phyloP scores from a whole-genome alignment of 1,140 invertebrate genomes.

The Octopus sinensis region DNA sequence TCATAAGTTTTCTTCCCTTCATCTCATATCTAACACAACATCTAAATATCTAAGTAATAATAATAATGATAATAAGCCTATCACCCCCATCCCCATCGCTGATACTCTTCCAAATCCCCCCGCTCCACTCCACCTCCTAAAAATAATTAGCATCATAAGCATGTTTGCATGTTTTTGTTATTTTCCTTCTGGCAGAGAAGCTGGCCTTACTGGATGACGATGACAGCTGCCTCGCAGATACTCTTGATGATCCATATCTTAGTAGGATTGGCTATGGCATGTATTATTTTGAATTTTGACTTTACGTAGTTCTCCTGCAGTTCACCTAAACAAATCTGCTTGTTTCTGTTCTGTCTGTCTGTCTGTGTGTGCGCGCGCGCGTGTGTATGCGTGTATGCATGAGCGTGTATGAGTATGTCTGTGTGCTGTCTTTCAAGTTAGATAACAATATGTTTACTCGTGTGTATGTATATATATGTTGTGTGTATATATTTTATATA shows the following conservation, averaged over 20 bases:
- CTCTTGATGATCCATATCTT: constrained; percentile 40
- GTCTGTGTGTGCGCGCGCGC: too few species aligned
- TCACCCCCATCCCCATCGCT: too few species aligned
- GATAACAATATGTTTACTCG: neutral
- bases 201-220: constrained; percentile 33
- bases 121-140: too few species aligned
- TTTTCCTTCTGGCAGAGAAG: constrained; percentile 26
- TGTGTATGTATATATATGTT: neutral
- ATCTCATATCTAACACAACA: too few species aligned
- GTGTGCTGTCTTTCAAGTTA: too few species aligned
- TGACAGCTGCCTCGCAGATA: constrained; percentile 26
- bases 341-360: neutral
- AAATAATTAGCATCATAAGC: neutral
- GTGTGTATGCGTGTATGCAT: too few species aligned
- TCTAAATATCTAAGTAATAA: too few species aligned
- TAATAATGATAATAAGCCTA: too few species aligned
- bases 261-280: constrained; percentile 52
- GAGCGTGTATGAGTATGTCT: too few species aligned
- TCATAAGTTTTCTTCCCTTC: too few species aligned
- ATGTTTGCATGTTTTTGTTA: constrained; percentile 23
- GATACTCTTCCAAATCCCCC: too few species aligned
- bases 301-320: neutral
- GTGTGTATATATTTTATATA: neutral
- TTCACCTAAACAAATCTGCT: neutral
- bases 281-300: constrained; percentile 30